Conservation (phyloP, 2,797 vertebrate species). For the Pteropus rufus region DNA sequence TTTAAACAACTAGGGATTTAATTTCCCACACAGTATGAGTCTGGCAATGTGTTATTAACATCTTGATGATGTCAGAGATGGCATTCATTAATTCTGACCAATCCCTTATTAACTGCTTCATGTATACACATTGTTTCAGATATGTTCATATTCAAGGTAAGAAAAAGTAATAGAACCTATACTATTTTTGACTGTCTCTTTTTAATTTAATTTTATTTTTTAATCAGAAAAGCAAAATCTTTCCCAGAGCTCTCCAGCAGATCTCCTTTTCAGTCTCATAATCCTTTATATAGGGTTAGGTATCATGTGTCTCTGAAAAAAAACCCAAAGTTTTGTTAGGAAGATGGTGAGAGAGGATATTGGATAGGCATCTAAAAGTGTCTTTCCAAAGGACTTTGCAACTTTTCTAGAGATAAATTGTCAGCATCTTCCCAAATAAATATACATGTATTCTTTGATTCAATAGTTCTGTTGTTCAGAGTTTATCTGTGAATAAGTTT, state of each 20-base stretch:
- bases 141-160: background rate
- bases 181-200: background rate
- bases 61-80: background rate
- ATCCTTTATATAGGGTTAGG: background rate
- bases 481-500: background rate
- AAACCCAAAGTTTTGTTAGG: background rate
- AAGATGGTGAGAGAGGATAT: background rate
- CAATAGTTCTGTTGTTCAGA: background rate
- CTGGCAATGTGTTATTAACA: background rate
- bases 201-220: background rate
- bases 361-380: background rate
- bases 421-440: background rate
- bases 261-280: background rate
- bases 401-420: background rate
- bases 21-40: background rate
- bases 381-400: background rate
- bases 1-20: background rate
- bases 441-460: background rate
- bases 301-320: background rate
- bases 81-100: background rate
- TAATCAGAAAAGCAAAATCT: constrained; percentile 13
- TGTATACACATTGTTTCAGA: background rate
- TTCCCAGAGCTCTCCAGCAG: background rate
- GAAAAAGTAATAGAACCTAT: background rate
- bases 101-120: background rate